Evolutionary conservation across 37 sponge, comb jelly and placozoan species (phyloP).

Genomic region (Halichondria panicea): DNA sequence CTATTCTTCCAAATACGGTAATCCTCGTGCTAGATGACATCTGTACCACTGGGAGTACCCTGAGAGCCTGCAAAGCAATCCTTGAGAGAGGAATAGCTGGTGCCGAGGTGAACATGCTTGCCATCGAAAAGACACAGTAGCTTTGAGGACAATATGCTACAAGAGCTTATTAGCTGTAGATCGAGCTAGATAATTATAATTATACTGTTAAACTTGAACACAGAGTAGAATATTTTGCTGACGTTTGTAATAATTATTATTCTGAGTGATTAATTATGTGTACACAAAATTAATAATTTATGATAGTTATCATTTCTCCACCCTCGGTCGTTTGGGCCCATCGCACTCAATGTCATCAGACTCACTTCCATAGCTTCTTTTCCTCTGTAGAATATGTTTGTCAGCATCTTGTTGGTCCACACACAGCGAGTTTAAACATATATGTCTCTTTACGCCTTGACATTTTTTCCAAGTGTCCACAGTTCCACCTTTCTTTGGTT

Average conservation of each 20-base stretch:
- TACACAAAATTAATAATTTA: neutral
- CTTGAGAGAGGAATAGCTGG: neutral
- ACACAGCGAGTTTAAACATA: conserved; percentile 20
- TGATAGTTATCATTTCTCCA: neutral
- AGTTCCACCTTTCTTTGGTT: conserved; percentile 42
- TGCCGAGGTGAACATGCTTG: conserved; percentile 9
- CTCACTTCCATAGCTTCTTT: neutral
- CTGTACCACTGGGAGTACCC: conserved; percentile 39
- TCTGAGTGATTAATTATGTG: neutral
- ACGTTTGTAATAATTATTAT: neutral
- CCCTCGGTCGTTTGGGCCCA: neutral
- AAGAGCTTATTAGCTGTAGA: no score
- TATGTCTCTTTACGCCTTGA: conserved; percentile 25
- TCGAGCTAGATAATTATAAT: neutral
- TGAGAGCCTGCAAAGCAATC: conserved; percentile 6
- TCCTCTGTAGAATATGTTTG: neutral
- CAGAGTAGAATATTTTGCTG: neutral
- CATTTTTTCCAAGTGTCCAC: conserved; percentile 38
- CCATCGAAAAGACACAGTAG: conserved; percentile 30
- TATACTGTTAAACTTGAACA: neutral
- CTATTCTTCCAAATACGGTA: no score
- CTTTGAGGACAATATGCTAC: neutral
- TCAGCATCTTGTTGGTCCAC: neutral
- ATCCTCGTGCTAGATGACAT: conserved; percentile 33
- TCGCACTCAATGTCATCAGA: neutral